A percentile compares a stretch with the other conserved stretches of the same genome.
phyloP scores from a whole-genome alignment of 2,113 vertebrate genomes.

The Cyprinus carpio region DNA sequence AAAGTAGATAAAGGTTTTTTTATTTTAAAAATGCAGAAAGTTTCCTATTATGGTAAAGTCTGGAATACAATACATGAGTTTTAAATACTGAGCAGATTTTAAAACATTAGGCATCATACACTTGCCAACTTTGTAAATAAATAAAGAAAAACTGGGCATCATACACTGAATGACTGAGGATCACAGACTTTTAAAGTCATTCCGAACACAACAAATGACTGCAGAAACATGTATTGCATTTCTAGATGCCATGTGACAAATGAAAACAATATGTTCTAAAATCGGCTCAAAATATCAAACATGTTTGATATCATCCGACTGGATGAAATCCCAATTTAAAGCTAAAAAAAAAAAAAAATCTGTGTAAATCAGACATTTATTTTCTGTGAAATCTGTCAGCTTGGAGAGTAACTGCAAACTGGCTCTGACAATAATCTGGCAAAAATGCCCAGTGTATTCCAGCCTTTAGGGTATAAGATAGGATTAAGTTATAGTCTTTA shows the following conservation, averaged over 20 bases:
- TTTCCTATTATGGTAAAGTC: background rate
- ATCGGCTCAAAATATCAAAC: background rate
- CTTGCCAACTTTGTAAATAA: background rate
- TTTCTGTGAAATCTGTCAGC: background rate
- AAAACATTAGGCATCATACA: background rate
- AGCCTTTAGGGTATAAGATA: background rate
- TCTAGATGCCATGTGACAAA: background rate
- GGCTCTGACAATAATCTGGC: background rate
- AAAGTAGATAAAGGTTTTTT: no score
- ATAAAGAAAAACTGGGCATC: background rate
- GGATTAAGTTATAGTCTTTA: background rate
- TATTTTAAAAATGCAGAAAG: background rate
- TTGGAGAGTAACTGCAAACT: background rate
- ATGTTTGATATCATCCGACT: background rate
- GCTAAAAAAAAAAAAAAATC: background rate
- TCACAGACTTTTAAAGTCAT: background rate
- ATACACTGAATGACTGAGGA: background rate
- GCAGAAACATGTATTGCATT: background rate
- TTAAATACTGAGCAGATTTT: background rate
- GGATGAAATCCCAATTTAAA: background rate
- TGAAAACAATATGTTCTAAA: background rate
- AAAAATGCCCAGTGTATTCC: background rate
- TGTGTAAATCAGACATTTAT: background rate
- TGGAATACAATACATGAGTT: background rate
- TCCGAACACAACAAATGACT: background rate